phyloP scores from a whole-genome alignment of 2,113 vertebrate species.

The Campylomormyrus tamandua region DNA sequence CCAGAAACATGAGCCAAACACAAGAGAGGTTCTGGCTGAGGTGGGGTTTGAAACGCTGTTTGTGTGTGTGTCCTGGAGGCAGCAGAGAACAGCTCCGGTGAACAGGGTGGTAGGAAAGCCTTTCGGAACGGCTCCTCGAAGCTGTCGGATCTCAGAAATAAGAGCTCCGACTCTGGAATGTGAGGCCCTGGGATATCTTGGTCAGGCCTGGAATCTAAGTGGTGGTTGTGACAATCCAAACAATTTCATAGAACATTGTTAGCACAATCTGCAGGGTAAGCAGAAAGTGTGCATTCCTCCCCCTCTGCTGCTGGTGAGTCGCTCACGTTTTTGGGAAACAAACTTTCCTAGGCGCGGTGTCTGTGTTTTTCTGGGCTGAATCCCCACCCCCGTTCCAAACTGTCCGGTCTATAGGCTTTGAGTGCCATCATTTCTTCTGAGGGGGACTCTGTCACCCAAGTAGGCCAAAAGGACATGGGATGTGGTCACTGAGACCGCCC shows the following conservation, averaged over 20 bases:
- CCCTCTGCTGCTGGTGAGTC: background rate
- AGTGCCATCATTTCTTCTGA: background rate
- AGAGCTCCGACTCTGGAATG: background rate
- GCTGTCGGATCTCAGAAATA: background rate
- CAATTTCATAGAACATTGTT: constrained; percentile 22
- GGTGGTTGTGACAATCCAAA: constrained; percentile 22
- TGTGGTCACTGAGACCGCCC: background rate
- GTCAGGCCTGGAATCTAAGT: constrained; percentile 25
- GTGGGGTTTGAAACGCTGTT: background rate
- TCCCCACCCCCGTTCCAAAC: background rate
- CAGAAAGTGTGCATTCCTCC: constrained; percentile 17
- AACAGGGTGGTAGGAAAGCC: background rate
- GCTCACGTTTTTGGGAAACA: background rate
- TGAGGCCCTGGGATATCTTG: constrained; percentile 11
- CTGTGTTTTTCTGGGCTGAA: background rate
- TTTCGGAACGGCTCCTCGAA: background rate
- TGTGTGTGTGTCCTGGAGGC: background rate
- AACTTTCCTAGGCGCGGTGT: background rate
- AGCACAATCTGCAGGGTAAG: background rate
- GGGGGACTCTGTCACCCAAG: background rate
- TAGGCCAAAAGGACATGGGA: background rate
- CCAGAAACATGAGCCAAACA: background rate
- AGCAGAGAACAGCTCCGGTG: background rate
- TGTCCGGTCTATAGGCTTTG: background rate
- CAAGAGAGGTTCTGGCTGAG: background rate